These are phyloP conservation scores for Varecia variegata DNA, from an alignment of 2,797 vertebrate species.

Conservation along the genomic window DNA sequence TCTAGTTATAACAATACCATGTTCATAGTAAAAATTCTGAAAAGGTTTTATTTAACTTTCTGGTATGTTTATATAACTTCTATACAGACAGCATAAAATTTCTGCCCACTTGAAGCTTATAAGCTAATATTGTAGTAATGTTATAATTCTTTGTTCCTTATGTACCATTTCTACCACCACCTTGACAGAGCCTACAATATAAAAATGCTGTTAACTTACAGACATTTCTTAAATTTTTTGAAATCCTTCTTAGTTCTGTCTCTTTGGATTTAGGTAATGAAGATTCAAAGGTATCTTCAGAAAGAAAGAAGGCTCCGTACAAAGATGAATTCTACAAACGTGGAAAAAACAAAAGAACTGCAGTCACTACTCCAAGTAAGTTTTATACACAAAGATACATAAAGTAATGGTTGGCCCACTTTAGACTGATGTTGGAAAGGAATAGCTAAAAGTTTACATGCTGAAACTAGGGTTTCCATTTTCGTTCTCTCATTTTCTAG, in stretches of 20 bases:
- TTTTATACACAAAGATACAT: not conserved
- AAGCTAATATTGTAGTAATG: not conserved
- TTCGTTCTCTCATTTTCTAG: not conserved
- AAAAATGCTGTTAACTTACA: not conserved
- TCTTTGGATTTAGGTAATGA: slow-evolving; percentile 67
- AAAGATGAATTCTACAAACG: slow-evolving; percentile 76
- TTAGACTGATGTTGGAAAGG: rapidly evolving
- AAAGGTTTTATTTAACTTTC: not conserved
- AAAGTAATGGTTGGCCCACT: not conserved
- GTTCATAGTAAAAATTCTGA: not conserved
- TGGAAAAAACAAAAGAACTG: slow-evolving; percentile 75
- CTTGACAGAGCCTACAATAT: not conserved
- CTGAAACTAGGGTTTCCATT: not conserved
- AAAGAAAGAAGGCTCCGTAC: slow-evolving; percentile 85
- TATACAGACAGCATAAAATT: not conserved
- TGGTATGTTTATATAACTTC: not conserved
- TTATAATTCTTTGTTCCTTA: not conserved
- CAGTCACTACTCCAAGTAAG: slow-evolving; percentile 93
- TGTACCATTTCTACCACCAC: not conserved
- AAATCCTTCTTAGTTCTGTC: slow-evolving; percentile 33
- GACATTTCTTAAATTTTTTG: not conserved
- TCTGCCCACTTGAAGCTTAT: not conserved
- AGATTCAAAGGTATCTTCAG: not conserved
- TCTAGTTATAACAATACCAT: not conserved
- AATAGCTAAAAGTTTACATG: not conserved